These are phyloP conservation scores for Alectura lathami DNA, from an alignment of 2,113 vertebrate genomes.

Conservation along the genomic window DNA sequence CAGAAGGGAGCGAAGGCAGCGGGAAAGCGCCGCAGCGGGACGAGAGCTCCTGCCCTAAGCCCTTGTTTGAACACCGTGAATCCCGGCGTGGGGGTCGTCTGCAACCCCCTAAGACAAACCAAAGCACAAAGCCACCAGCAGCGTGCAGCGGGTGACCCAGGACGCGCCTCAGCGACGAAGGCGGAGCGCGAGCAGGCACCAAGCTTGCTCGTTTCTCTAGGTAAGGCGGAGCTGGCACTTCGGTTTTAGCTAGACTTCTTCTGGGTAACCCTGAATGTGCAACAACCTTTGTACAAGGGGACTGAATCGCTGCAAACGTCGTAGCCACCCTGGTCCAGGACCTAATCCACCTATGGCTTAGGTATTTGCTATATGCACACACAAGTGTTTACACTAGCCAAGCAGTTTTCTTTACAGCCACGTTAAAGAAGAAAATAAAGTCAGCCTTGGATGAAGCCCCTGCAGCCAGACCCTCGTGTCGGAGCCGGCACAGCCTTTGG, in stretches of 20 bases:
- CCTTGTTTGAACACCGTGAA: conserved; percentile 61
- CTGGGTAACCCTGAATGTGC: conserved; percentile 25
- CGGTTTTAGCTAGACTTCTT: conserved; percentile 33
- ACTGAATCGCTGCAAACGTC: not conserved
- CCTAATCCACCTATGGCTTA: not conserved
- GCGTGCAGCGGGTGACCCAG: not conserved
- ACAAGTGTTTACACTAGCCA: not conserved
- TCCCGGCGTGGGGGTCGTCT: conserved; percentile 34
- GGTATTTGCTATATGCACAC: accelerated
- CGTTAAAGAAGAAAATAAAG: not conserved
- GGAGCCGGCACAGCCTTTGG: not conserved
- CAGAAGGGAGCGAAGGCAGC: conserved; percentile 72
- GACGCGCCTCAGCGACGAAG: not conserved
- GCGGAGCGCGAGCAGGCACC: conserved; percentile 47
- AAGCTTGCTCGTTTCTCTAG: conserved; percentile 45
- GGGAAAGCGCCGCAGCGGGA: not conserved
- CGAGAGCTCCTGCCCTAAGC: conserved; percentile 72
- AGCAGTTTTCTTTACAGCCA: not conserved
- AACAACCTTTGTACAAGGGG: not conserved
- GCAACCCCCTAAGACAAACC: conserved; percentile 46
- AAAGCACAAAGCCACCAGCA: conserved; percentile 10
- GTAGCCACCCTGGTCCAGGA: not conserved
- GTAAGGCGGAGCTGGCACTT: conserved; percentile 69
- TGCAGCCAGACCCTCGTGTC: not conserved
- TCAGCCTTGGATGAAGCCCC: not conserved